Evolutionary conservation across 2,888 invertebrate species (phyloP).

Genomic region (Stenurella melanura): DNA sequence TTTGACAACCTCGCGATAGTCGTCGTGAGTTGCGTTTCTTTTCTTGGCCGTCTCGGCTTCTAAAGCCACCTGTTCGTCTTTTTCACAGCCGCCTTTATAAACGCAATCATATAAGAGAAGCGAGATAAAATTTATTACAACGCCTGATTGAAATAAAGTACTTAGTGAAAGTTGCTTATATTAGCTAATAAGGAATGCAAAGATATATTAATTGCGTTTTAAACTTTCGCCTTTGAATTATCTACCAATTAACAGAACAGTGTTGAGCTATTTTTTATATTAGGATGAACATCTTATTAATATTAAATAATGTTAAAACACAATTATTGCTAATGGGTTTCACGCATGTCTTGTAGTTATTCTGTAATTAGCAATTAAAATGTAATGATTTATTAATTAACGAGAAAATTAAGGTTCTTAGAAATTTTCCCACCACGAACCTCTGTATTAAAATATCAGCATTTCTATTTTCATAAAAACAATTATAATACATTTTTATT

Average conservation of each 20-base stretch:
- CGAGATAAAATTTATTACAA: slow-evolving; percentile 43
- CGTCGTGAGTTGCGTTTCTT: slow-evolving; percentile 41
- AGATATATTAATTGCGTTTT: slow-evolving; percentile 15
- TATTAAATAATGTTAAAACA: too few relatives aligned
- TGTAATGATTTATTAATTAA: too few relatives aligned
- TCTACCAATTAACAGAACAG: slow-evolving; percentile 19
- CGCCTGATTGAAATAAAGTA: slow-evolving; percentile 39
- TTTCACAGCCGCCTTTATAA: slow-evolving; percentile 44
- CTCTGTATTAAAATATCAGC: too few relatives aligned
- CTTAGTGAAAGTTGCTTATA: slow-evolving; percentile 39
- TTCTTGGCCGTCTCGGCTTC: slow-evolving; percentile 39
- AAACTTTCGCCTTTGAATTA: slow-evolving; percentile 27
- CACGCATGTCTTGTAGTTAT: too few relatives aligned
- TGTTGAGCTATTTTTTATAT: not conserved
- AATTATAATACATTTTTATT: too few relatives aligned
- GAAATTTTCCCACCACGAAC: too few relatives aligned
- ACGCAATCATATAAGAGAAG: slow-evolving; percentile 40
- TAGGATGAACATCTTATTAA: too few relatives aligned
- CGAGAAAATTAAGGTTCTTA: too few relatives aligned
- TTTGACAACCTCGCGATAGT: slow-evolving; percentile 30
- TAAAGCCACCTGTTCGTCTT: slow-evolving; percentile 55
- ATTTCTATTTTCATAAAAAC: too few relatives aligned
- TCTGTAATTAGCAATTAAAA: too few relatives aligned
- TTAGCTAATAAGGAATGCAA: slow-evolving; percentile 34
- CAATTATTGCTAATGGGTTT: too few relatives aligned